A percentile compares a stretch with the other conserved stretches of the same genome.
These are phyloP conservation scores for Cricetomys ansorgei DNA, from an alignment of 2,113 vertebrate genomes.

Conservation along the genomic window DNA sequence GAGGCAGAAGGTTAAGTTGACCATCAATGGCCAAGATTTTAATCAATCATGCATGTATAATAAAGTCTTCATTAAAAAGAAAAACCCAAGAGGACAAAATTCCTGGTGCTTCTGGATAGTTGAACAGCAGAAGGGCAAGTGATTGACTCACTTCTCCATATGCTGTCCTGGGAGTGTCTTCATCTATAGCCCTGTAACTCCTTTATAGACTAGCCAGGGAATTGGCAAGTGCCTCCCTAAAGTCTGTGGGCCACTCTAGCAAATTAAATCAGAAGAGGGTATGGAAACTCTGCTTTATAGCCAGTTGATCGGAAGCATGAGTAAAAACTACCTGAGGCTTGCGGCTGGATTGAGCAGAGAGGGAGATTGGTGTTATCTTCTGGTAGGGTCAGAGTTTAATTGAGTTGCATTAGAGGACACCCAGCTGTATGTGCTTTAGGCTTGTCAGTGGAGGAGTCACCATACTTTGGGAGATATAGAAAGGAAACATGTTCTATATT, in stretches of 20 bases:
- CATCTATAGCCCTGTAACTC: neutral
- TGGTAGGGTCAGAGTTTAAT: neutral
- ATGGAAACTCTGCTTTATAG: neutral
- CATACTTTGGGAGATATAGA: neutral
- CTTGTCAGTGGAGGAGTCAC: neutral
- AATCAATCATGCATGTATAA: neutral
- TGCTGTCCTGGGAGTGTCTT: neutral
- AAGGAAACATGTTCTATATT: neutral
- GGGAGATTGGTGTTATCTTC: neutral
- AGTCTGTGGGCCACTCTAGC: neutral
- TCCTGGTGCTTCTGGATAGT: neutral
- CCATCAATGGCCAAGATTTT: neutral
- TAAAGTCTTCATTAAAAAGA: neutral
- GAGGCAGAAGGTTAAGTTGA: neutral
- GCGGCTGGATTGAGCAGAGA: too few relatives aligned
- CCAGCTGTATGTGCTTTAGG: neutral
- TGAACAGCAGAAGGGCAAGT: neutral
- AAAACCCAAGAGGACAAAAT: neutral
- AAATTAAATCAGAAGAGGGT: neutral
- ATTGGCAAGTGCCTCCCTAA: neutral
- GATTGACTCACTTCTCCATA: neutral
- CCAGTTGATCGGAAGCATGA: neutral
- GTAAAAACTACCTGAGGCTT: neutral
- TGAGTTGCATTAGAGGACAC: neutral
- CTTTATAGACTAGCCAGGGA: neutral